phyloP scores from a whole-genome alignment of 2,113 vertebrate genomes.

The Phocoena phocoena region DNA sequence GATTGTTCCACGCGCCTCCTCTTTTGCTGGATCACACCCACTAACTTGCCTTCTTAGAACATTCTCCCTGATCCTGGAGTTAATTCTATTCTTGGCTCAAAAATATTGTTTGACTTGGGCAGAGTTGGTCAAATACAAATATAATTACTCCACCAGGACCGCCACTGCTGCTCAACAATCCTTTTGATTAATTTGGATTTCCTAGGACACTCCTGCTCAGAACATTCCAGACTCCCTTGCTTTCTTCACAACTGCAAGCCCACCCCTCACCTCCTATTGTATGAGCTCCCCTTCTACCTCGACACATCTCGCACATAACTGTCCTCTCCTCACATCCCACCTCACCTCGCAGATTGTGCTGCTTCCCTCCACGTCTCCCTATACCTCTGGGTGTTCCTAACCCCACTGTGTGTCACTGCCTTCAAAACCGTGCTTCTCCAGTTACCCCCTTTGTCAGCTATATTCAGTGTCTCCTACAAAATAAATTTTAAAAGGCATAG shows the following conservation, averaged over 20 bases:
- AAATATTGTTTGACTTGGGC: neutral
- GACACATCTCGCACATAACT: neutral
- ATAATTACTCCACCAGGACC: neutral
- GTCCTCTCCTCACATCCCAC: neutral
- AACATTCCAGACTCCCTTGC: neutral
- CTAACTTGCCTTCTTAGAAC: neutral
- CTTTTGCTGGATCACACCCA: neutral
- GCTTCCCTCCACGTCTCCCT: neutral
- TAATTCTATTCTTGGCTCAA: constrained; percentile 12
- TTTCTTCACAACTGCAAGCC: neutral
- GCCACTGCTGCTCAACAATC: neutral
- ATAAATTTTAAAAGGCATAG: neutral
- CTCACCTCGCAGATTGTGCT: neutral
- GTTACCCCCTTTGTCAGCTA: neutral
- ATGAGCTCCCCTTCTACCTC: neutral
- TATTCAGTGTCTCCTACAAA: neutral
- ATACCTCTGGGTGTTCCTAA: neutral
- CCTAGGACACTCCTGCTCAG: neutral
- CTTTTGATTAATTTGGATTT: constrained; percentile 9
- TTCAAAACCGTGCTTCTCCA: neutral
- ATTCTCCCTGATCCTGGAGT: neutral
- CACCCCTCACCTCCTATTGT: neutral
- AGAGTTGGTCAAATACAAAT: neutral
- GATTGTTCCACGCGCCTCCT: neutral
- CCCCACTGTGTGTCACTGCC: neutral